Conservation (phyloP, 2,888 invertebrate genomes). For the Tiliacea citrago region DNA sequence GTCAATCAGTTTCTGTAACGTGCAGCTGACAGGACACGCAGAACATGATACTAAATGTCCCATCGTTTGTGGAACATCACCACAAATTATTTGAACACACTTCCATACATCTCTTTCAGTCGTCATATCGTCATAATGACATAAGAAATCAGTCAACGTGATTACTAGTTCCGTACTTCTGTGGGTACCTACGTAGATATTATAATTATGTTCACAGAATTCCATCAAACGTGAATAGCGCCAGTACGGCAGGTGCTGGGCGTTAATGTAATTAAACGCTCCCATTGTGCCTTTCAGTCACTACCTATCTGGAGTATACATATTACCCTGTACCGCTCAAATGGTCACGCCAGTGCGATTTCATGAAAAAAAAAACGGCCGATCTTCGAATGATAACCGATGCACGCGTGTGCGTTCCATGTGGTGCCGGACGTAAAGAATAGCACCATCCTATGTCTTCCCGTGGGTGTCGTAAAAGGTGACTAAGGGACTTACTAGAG, state of each 20-base stretch:
- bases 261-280: slow-evolving; percentile 15
- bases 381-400: too few species aligned
- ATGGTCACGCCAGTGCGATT: not conserved
- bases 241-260: too few species aligned
- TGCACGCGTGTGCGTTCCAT: too few species aligned
- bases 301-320: not conserved
- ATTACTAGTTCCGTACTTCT: not conserved
- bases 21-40: too few species aligned
- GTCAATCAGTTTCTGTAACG: too few species aligned
- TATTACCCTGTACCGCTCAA: not conserved
- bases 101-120: not conserved
- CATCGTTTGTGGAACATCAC: too few species aligned
- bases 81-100: not conserved
- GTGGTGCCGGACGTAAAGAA: too few species aligned
- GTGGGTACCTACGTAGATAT: not conserved
- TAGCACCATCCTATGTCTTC: too few species aligned
- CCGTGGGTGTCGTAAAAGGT: too few species aligned
- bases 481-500: too few species aligned
- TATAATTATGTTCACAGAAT: not conserved
- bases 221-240: slow-evolving; percentile 2
- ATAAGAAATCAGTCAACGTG: not conserved
- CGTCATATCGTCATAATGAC: not conserved
- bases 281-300: slow-evolving; percentile 6
- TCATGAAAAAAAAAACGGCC: not conserved
- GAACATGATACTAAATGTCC: too few species aligned